A percentile compares a stretch with the other conserved stretches of the same genome.
These are phyloP conservation scores for Anthopleura xanthogrammica DNA, from an alignment of 92 coral and sea anemone genomes.

Conservation along the genomic window DNA sequence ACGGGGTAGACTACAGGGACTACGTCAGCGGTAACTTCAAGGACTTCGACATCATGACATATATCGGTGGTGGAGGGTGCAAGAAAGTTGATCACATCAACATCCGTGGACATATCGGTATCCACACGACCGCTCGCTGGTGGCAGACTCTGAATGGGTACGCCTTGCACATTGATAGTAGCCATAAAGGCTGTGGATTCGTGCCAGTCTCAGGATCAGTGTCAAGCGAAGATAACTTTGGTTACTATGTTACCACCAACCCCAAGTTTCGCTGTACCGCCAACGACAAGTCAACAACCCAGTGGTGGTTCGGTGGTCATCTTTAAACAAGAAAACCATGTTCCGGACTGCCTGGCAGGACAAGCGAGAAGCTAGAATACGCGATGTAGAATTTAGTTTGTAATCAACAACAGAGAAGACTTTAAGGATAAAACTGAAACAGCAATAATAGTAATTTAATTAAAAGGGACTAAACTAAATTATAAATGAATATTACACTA, in stretches of 20 bases:
- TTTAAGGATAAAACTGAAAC: too few relatives aligned
- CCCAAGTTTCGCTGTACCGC: slow-evolving; percentile 72
- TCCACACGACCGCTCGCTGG: slow-evolving; percentile 39
- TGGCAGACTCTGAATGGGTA: slow-evolving; percentile 28
- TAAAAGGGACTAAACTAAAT: too few relatives aligned
- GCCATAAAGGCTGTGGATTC: slow-evolving; percentile 40
- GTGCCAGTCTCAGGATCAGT: slow-evolving; percentile 44
- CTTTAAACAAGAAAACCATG: slow-evolving; percentile 6
- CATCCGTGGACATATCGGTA: slow-evolving; percentile 54
- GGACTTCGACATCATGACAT: slow-evolving; percentile 44
- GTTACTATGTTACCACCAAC: slow-evolving; percentile 13
- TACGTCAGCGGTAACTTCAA: slow-evolving; percentile 57
- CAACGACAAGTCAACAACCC: background rate
- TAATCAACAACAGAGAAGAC: too few relatives aligned
- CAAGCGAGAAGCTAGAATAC: too few relatives aligned
- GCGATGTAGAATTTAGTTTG: too few relatives aligned
- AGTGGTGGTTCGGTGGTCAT: slow-evolving; percentile 79
- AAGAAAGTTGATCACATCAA: slow-evolving; percentile 58
- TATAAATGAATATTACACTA: too few relatives aligned
- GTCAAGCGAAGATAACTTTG: slow-evolving; percentile 70
- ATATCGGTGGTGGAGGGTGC: slow-evolving; percentile 31
- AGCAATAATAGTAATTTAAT: too few relatives aligned
- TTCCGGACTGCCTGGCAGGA: background rate
- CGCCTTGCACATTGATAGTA: slow-evolving; percentile 48
- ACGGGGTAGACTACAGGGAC: slow-evolving; percentile 60